Conservation (phyloP, 2,888 invertebrate genomes). For the Baronia brevicornis region DNA sequence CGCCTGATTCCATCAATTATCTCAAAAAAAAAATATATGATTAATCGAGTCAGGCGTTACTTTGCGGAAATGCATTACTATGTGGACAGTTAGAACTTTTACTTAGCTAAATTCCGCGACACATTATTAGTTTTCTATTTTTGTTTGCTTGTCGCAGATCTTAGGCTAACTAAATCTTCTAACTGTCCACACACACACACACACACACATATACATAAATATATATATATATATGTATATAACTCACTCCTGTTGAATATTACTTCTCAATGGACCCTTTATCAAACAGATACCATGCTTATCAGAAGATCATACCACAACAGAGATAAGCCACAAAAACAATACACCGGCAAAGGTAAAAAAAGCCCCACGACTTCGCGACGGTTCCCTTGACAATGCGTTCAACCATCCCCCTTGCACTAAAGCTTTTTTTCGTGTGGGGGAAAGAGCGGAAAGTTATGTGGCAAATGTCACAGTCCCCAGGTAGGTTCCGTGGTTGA, state of each 20-base stretch:
- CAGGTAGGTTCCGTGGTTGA: conserved; percentile 55
- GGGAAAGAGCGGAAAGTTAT: conserved; percentile 36
- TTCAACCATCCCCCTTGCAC: conserved; percentile 28
- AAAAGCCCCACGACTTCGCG: conserved; percentile 45
- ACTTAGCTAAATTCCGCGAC: too few species aligned
- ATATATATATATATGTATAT: too few species aligned
- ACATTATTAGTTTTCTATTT: too few species aligned
- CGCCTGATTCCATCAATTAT: too few species aligned
- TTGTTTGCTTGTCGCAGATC: too few species aligned
- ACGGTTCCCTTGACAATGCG: conserved; percentile 58
- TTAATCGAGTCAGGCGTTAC: too few species aligned
- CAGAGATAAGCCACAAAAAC: conserved; percentile 61
- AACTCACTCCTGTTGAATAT: conserved; percentile 28
- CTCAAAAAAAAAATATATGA: too few species aligned
- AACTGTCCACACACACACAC: too few species aligned
- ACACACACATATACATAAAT: too few species aligned
- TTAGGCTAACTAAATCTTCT: too few species aligned
- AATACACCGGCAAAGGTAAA: conserved; percentile 46
- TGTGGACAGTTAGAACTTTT: too few species aligned
- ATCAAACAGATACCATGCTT: conserved; percentile 36
- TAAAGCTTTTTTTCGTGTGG: conserved; percentile 9
- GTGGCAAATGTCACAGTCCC: conserved; percentile 54
- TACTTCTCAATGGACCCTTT: conserved; percentile 33
- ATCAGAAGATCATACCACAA: conserved; percentile 40
- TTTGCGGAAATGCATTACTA: too few species aligned